Evolutionary conservation across 2,797 vertebrate species (phyloP), one percentile per base, ranked within the genome.

Genomic region (Ptychobarbus kaznakovi): DNA sequence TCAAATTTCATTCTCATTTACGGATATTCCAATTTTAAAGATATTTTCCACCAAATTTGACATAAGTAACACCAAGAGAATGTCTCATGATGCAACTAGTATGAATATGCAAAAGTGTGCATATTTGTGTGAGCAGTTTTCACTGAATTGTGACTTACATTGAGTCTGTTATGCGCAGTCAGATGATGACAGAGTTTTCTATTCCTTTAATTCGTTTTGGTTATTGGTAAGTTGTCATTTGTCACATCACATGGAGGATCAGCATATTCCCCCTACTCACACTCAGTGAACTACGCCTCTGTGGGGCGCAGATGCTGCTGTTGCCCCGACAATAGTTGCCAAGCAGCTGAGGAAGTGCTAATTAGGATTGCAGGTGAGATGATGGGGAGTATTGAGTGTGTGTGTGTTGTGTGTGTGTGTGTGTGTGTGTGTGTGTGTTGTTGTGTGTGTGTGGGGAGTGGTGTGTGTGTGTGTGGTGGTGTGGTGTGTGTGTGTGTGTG

Each of bases 291-390:
- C 22, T 35, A 80, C 68, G 73, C 77, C 83, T 85, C 83, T 72
- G 76, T 46, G 68, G 83, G 86, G 75, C 51, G 20, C 86, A 89
- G 91, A 93, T 92, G 91, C 89, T 91, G 88, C 89, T 80, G 92
- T 92, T 92, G 86, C 91, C 91, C 70, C 68, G 84, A 91, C 44
- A 72, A 93, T 88, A 51, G 94, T 94, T 93, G 92, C 92, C 89
- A 91, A 89, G 95, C 92, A 93, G 91, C 91, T 56, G 69, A 81
- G 81, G 89, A 87, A 89, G 87, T 85, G 87, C 76, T 91, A 89
- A 93, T 92, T 92, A 90, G 89, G 87, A 90, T 70, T 88, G 79
- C 70, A 80, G 65, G 80, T 53, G 35, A 88, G 86, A 91, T 90
- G 87, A 88, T 51, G 68, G 28, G 9, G 40, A 44, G 15, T 15